phyloP scores from a whole-genome alignment of 2,888 invertebrate species.

The Xestoiulus laeticollis region DNA sequence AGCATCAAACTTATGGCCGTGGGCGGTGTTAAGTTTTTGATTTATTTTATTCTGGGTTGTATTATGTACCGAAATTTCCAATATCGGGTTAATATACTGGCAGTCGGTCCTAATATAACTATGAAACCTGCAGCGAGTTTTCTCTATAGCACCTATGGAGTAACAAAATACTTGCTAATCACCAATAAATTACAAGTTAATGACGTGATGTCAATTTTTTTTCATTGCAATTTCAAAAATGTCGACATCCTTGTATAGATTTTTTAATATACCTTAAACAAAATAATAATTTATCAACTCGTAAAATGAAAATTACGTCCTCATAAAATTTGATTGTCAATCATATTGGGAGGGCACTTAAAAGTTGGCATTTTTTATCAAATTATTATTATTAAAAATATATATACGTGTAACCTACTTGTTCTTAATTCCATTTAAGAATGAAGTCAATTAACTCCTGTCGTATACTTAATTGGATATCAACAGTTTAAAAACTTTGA shows the following conservation, averaged over 20 bases:
- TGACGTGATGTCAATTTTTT: neutral
- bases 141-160: conserved; percentile 9
- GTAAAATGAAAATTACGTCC: neutral
- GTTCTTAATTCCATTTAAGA: neutral
- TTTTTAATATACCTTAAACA: neutral
- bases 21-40: too few relatives aligned
- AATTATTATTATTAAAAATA: neutral
- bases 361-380: neutral
- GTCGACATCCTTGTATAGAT: neutral
- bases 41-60: too few relatives aligned
- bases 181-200: neutral
- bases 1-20: too few relatives aligned
- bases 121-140: neutral
- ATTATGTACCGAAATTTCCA: neutral
- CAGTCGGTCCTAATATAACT: neutral
- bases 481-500: neutral
- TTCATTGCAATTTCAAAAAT: neutral
- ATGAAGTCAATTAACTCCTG: neutral
- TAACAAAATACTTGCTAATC: neutral
- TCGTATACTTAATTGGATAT: neutral
- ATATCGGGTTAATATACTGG: neutral
- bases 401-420: neutral
- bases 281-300: neutral
- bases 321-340: neutral
- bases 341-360: neutral